A percentile compares a stretch with the other conserved stretches of the same genome.
Evolutionary conservation across 2,888 invertebrate species (phyloP).

Genomic region (Cryptus viduatorius): DNA sequence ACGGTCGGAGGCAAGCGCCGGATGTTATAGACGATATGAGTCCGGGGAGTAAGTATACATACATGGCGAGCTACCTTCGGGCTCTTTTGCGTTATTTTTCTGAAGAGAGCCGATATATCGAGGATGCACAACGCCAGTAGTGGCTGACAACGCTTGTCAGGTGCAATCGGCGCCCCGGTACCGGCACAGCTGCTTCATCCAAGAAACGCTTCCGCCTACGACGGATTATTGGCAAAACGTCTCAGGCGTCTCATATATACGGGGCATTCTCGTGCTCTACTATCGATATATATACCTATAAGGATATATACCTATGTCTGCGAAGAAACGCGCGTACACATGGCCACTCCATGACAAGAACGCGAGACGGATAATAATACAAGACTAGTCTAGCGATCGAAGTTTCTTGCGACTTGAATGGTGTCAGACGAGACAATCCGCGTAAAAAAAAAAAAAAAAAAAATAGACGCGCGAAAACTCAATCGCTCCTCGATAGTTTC

Average conservation of each 20-base stretch:
- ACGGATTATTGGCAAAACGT: constrained; percentile 67
- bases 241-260: constrained; percentile 7
- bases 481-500: too few species aligned
- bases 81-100: constrained; percentile 48
- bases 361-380: constrained; percentile 4
- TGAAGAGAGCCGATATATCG: constrained; percentile 46
- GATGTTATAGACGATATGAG: constrained; percentile 58
- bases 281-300: constrained; percentile 21
- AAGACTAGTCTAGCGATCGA: constrained; percentile 8
- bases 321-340: neutral
- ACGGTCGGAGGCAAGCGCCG: constrained; percentile 43
- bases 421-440: neutral
- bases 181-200: constrained; percentile 54
- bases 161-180: constrained; percentile 57
- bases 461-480: too few species aligned
- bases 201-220: constrained; percentile 60
- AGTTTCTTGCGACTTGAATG: constrained; percentile 18
- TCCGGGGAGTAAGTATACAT: constrained; percentile 7
- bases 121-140: constrained; percentile 36
- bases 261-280: neutral
- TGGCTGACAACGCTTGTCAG: constrained; percentile 66
- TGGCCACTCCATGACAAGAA: neutral
- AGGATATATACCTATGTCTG: neutral
- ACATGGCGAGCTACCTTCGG: constrained; percentile 26
- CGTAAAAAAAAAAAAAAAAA: neutral